phyloP scores from a whole-genome alignment of 2,888 invertebrate species.

The Tenthredo amoena region DNA sequence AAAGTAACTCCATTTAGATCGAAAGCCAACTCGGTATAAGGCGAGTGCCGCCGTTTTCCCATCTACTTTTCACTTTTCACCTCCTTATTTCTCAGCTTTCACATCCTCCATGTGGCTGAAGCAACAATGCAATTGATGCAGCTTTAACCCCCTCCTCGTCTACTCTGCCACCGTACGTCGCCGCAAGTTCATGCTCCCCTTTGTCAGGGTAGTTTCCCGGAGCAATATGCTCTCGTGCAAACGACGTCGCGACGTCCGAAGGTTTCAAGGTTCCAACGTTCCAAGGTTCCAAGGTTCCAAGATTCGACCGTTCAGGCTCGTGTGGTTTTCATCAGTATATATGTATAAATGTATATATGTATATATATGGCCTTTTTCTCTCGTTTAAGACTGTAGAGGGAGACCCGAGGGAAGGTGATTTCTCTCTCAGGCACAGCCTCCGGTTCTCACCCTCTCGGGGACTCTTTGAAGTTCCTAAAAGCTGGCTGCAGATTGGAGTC shows the following conservation, averaged over 20 bases:
- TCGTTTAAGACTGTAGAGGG: not conserved
- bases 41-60: not conserved
- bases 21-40: not conserved
- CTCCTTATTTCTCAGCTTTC: not conserved
- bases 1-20: conserved; percentile 39
- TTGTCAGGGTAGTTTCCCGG: not conserved
- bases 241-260: not conserved
- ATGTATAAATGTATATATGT: too few species aligned
- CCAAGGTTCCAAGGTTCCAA: not conserved
- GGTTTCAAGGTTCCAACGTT: not conserved
- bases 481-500: conserved; percentile 1
- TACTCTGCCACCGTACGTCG: not conserved
- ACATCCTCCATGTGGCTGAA: not conserved
- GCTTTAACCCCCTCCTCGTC: not conserved
- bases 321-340: not conserved
- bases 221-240: not conserved
- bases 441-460: conserved; percentile 6
- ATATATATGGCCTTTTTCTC: not conserved
- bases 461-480: conserved; percentile 34
- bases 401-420: not conserved
- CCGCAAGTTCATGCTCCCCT: not conserved
- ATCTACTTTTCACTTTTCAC: conserved; percentile 8
- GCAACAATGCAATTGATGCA: conserved; percentile 47
- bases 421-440: conserved; percentile 14
- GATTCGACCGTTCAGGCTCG: conserved; percentile 12